Base-by-base conservation (phyloP, 2,113 vertebrate genomes). In the Oncorhynchus gorbuscha region DNA sequence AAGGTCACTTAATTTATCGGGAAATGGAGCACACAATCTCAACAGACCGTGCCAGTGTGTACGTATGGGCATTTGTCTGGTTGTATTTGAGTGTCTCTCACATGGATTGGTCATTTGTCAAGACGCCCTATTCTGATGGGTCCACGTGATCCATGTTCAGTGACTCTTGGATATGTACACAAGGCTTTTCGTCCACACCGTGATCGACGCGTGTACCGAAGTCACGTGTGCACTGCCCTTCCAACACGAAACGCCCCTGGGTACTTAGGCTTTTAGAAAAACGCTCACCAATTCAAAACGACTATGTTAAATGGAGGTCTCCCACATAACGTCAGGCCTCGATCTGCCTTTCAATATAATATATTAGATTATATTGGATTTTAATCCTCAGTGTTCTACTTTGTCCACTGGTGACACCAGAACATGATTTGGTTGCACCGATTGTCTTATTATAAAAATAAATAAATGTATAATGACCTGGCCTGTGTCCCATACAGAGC, bases 1-100 rank as follows among this genome's bases (percentile, higher is more conserved):
- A 91, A 89, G 83, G 85, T 87, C 86, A 87, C 67, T 77, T 74
- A 68, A 77, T 88, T 81, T 75, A 72, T 87, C 69, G 28, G 70
- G 45, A 71, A 72, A 66, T 70, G 71, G 72, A 45, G 39, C 39
- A 79, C 73, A 76, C 67, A 14, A 62, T 82, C 71, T 82, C 71
- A 78, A 65, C 76, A 66, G 18, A 75, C 66, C 55, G 9, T 32
- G 71, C 35, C 55, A 32, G 39, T n/a, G 48, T 26, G 65, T 61
- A 32, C n/a, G 7, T 71, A 39, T 79, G 58, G 2, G 39, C 5
- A 13, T 20, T 49, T n/a, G 11, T 71, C n/a, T 26, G 18, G 30
- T 5, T 14, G 11, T 35, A 35, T 80, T 80, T 55, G 12, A 4
- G 49, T 16, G 14, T 16, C 12, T 51, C 49, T 55, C 49, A 18